These are phyloP conservation scores for Rhipidura dahli DNA, from an alignment of 2,113 vertebrate species.

Conservation along the genomic window DNA sequence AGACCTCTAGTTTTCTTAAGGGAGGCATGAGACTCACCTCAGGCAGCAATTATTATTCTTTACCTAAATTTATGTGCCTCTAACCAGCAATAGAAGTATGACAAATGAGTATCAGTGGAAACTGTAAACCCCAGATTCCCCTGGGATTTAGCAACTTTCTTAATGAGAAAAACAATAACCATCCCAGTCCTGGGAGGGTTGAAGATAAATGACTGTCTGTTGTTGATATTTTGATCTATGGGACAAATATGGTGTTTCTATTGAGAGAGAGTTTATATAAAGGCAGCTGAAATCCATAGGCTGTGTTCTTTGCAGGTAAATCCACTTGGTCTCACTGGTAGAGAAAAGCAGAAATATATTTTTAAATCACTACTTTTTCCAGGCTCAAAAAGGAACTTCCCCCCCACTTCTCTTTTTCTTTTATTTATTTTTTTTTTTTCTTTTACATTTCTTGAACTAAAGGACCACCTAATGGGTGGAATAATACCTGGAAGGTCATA, in stretches of 20 bases:
- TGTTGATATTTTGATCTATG: slow-evolving; percentile 48
- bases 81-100: slow-evolving; percentile 33
- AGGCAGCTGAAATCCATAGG: background rate
- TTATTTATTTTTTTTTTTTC: background rate
- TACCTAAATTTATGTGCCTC: slow-evolving; percentile 1
- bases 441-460: background rate
- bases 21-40: background rate
- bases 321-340: background rate
- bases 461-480: background rate
- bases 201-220: slow-evolving; percentile 34
- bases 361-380: background rate
- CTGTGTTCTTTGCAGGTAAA: background rate
- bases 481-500: background rate
- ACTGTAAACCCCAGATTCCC: background rate
- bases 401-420: background rate
- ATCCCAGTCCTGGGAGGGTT: background rate
- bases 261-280: background rate
- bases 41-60: slow-evolving; percentile 10
- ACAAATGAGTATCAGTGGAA: slow-evolving; percentile 36
- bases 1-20: background rate
- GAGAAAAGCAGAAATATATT: background rate
- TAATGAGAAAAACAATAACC: slow-evolving; percentile 55
- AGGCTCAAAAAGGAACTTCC: background rate
- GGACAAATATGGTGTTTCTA: background rate
- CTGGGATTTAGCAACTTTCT: background rate